Conservation (phyloP, 2,888 invertebrate species). For the Metalampra italica region DNA sequence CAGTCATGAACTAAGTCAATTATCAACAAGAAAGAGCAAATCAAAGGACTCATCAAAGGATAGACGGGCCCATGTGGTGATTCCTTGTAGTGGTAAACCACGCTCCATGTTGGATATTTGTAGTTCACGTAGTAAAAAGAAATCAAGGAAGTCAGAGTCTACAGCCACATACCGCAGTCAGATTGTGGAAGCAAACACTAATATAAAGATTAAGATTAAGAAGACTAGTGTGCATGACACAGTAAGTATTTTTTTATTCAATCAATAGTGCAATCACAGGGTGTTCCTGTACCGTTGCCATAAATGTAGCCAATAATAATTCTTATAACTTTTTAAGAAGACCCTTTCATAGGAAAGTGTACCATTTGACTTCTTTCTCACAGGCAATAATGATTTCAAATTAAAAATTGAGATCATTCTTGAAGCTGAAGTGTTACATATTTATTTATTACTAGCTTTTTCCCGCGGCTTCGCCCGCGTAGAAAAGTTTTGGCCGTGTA, state of each 20-base stretch:
- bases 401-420: too few relatives aligned
- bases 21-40: constrained; percentile 73
- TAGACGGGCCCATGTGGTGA: constrained; percentile 57
- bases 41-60: constrained; percentile 52
- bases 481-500: too few relatives aligned
- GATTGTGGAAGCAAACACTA: constrained; percentile 81
- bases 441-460: too few relatives aligned
- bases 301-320: too few relatives aligned
- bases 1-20: constrained; percentile 78
- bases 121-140: constrained; percentile 71
- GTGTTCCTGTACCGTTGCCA: too few relatives aligned
- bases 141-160: constrained; percentile 63
- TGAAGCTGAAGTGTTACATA: too few relatives aligned
- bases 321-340: too few relatives aligned
- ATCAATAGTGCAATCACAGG: too few relatives aligned
- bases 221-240: constrained; percentile 75
- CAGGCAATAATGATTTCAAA: too few relatives aligned
- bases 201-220: constrained; percentile 84
- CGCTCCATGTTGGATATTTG: constrained; percentile 72
- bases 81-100: constrained; percentile 72
- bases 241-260: constrained; percentile 40
- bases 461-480: too few relatives aligned
- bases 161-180: constrained; percentile 78
- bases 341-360: too few relatives aligned
- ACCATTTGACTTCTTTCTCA: too few relatives aligned